Conservation (phyloP, 2,888 invertebrate species). For the Drosophila colorata region DNA sequence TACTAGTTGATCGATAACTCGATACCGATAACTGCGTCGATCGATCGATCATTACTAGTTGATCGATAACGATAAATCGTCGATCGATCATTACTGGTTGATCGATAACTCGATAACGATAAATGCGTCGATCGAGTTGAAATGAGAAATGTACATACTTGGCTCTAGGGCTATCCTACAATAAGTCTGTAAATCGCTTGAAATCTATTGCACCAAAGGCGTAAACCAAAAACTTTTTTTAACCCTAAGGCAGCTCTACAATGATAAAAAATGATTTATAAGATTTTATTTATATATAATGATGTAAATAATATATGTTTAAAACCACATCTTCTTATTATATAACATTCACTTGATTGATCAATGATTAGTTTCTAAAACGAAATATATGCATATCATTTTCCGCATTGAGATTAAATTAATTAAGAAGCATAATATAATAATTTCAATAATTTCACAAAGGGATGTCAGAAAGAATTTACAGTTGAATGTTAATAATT, state of each 20-base stretch:
- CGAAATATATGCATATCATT: not conserved
- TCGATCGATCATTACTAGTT: too few species aligned
- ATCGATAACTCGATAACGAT: constrained; percentile 20
- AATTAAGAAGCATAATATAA: not conserved
- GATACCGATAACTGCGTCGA: too few species aligned
- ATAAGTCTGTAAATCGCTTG: constrained; percentile 64
- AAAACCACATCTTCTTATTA: constrained; percentile 4
- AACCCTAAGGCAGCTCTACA: constrained; percentile 11
- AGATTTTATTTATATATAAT: constrained; percentile 1
- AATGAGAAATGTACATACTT: constrained; percentile 47
- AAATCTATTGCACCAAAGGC: constrained; percentile 67
- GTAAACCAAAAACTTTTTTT: constrained; percentile 57
- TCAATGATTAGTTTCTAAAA: constrained; percentile 3
- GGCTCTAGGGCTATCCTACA: constrained; percentile 19
- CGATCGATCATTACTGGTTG: constrained; percentile 51
- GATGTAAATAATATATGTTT: constrained; percentile 11
- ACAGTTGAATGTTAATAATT: not conserved
- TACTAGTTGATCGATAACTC: too few species aligned
- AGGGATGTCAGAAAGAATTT: not conserved
- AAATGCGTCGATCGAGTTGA: not conserved
- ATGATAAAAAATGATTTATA: not conserved
- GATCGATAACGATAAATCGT: too few species aligned
- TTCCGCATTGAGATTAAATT: not conserved
- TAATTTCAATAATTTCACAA: too few species aligned
- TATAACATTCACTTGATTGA: not conserved